Evolutionary conservation across 2,888 invertebrate species (phyloP).

Genomic region (Synergus itoensis): DNA sequence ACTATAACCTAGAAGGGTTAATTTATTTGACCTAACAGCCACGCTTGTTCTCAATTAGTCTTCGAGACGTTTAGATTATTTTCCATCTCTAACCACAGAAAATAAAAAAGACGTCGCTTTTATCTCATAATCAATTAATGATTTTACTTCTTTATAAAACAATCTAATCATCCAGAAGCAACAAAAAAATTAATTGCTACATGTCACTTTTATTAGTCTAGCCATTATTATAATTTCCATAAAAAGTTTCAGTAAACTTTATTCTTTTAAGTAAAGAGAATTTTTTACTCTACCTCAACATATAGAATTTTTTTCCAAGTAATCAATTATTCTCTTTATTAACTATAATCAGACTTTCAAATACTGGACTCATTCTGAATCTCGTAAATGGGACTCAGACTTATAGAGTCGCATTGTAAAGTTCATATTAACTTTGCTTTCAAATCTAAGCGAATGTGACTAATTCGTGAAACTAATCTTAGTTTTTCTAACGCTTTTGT

Average conservation of each 20-base stretch:
- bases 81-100: constrained; percentile 19
- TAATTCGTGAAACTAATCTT: constrained; percentile 3
- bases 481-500: background rate
- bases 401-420: constrained; percentile 9
- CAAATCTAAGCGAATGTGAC: background rate
- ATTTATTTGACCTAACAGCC: constrained; percentile 71
- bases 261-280: background rate
- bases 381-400: constrained; percentile 22
- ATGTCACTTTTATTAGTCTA: background rate
- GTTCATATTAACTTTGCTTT: background rate
- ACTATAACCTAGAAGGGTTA: constrained; percentile 63
- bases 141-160: background rate
- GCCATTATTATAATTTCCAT: background rate
- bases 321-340: background rate
- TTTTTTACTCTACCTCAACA: background rate
- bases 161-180: background rate
- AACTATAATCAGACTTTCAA: background rate
- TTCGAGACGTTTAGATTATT: constrained; percentile 43
- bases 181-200: background rate
- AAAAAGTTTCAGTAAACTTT: background rate
- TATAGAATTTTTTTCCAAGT: background rate
- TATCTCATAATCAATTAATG: background rate
- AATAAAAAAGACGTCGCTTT: constrained; percentile 29
- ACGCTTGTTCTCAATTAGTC: constrained; percentile 48
- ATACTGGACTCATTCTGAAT: constrained; percentile 23